Percentiles rank a stretch among this genome's conserved stretches.
These are phyloP conservation scores for Mellivora capensis DNA, from an alignment of 2,113 vertebrate species.

Conservation along the genomic window DNA sequence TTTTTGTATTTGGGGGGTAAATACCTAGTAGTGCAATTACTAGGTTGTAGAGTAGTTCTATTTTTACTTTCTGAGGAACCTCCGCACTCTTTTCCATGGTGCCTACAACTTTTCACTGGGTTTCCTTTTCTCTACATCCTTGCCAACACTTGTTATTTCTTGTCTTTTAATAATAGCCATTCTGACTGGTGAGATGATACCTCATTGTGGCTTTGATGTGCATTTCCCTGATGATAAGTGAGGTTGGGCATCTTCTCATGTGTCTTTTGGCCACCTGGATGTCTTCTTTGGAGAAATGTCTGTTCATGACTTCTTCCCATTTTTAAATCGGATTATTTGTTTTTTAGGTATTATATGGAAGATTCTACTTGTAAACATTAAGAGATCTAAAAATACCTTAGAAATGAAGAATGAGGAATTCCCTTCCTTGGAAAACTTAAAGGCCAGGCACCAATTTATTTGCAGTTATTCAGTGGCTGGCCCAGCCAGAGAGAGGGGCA, in stretches of 20 bases:
- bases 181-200: not conserved
- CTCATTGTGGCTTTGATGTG: not conserved
- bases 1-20: not conserved
- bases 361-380: not conserved
- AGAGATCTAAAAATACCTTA: conserved; percentile 8
- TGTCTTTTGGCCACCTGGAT: not conserved
- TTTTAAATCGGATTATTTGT: not conserved
- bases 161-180: not conserved
- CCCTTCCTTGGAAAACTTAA: not conserved
- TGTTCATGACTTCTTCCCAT: not conserved
- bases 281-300: not conserved
- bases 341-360: not conserved
- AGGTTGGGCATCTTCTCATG: not conserved
- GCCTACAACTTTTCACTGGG: not conserved
- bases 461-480: not conserved
- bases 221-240: not conserved
- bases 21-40: not conserved
- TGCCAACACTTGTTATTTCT: not conserved
- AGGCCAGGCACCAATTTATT: not conserved
- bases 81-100: not conserved
- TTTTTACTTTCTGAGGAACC: not conserved
- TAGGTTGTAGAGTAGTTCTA: not conserved
- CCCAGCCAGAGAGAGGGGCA: not conserved
- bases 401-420: not conserved
- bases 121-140: not conserved